Evolutionary conservation across 2,888 invertebrate species (phyloP).

Genomic region (Drosophila setosimentum): DNA sequence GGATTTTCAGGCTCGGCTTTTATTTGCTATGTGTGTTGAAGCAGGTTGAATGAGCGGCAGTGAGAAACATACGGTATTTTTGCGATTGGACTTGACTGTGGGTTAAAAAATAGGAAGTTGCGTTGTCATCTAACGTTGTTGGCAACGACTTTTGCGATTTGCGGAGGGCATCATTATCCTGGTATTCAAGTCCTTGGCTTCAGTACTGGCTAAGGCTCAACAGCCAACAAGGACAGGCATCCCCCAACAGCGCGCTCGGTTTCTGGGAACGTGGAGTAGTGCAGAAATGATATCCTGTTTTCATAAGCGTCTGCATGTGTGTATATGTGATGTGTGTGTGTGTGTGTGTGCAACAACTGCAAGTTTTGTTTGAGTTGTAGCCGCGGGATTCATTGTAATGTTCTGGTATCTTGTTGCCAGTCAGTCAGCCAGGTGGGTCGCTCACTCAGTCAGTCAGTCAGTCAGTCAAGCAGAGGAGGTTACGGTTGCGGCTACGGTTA

Average conservation of each 20-base stretch:
- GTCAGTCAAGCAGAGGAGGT: slow-evolving; percentile 45
- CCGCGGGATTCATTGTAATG: slow-evolving; percentile 80
- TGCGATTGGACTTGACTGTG: slow-evolving; percentile 22
- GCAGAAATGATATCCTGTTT: slow-evolving; percentile 67
- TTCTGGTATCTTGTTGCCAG: slow-evolving; percentile 73
- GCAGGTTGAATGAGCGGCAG: slow-evolving; percentile 34
- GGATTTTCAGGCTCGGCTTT: background rate
- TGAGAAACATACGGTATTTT: slow-evolving; percentile 24
- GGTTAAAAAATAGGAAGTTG: slow-evolving; percentile 1
- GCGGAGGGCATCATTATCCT: slow-evolving; percentile 62
- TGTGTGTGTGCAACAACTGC: slow-evolving; percentile 60
- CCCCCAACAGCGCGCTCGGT: slow-evolving; percentile 1
- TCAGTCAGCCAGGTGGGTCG: slow-evolving; percentile 18
- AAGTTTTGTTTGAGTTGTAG: slow-evolving; percentile 72
- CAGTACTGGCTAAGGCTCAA: slow-evolving; percentile 21
- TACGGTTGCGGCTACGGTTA: slow-evolving; percentile 53
- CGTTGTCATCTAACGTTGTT: slow-evolving; percentile 27
- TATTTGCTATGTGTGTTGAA: slow-evolving; percentile 1
- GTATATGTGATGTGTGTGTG: slow-evolving; percentile 2
- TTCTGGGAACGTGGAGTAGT: slow-evolving; percentile 22
- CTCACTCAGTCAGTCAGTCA: slow-evolving; percentile 29
- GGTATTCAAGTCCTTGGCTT: slow-evolving; percentile 50
- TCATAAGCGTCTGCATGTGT: slow-evolving; percentile 45
- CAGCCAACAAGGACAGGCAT: slow-evolving; percentile 15
- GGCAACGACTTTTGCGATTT: slow-evolving; percentile 44